Conservation (phyloP, 2,888 invertebrate genomes). For the Standfussiana lucernea region DNA sequence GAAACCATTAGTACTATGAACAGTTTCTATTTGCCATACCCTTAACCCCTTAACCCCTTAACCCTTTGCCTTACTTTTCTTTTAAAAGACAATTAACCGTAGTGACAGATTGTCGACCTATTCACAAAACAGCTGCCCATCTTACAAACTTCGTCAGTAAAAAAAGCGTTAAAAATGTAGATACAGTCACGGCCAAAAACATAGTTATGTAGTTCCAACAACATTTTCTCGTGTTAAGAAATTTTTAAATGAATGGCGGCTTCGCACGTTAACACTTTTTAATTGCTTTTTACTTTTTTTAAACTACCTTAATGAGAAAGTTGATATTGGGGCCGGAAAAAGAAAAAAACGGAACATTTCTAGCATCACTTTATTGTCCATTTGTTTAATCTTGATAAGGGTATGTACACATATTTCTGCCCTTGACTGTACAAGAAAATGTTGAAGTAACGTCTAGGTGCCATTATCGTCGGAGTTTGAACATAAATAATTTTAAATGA, state of each 20-base stretch:
- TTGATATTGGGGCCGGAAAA: not conserved
- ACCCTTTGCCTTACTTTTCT: too few relatives aligned
- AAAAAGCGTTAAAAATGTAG: constrained; percentile 22
- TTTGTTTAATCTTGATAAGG: not conserved
- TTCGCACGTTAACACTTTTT: not conserved
- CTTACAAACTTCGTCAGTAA: constrained; percentile 7
- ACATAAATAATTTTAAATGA: constrained; percentile 34
- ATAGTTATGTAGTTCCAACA: not conserved
- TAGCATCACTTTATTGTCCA: not conserved
- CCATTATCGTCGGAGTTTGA: constrained; percentile 29
- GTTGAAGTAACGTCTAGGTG: constrained; percentile 12
- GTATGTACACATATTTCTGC: not conserved
- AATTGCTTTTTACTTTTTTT: too few relatives aligned
- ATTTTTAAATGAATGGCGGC: not conserved
- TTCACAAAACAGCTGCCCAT: constrained; percentile 22
- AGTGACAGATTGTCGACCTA: constrained; percentile 34
- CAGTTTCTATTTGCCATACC: not conserved
- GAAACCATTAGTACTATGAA: not conserved
- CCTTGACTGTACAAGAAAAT: constrained; percentile 9
- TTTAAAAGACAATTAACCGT: constrained; percentile 12
- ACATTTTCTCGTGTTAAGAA: not conserved
- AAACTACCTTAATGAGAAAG: not conserved
- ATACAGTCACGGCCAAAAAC: not conserved
- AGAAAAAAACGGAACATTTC: not conserved
- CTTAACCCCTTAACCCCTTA: too few relatives aligned